Base-by-base conservation (phyloP, 2,797 vertebrate genomes). In the Spinus olivaceus region DNA sequence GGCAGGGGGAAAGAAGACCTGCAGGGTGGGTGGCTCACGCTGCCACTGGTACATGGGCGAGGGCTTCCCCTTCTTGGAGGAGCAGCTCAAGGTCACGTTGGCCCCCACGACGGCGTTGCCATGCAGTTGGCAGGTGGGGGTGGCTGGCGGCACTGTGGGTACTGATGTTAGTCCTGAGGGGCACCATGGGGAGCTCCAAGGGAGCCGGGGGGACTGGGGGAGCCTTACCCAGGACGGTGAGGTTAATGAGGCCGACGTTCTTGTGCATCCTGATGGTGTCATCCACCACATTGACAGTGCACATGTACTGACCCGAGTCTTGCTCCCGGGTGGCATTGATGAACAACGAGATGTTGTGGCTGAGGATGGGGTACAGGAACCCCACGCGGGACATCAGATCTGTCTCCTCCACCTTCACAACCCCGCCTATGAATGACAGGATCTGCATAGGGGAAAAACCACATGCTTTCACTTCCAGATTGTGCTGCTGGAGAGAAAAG, bases 221-320 rank as follows among this genome's bases (percentile, higher is more conserved):
- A n/a, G 25, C 66, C 83, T 81, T 92, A 98, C 98, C 97, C 84
- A 97, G 90, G 13, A 98, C 97, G 0, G 92, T 96, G 65, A 98
- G 97, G 77, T 98, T 96, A 83, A 96, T 86, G 53, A 95, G 3
- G 8, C 89, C 97, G 0, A 73, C 18, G 15, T 56, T 91, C 72
- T 33, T 70, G 35, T 90, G 81, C 0, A 15, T 18, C 22, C 28
- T 71, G 78, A 53, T 41, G 56, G 1, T 24, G 1, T 97, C 96
- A 0, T 96, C 93, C 15, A 28, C 35, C 86, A 97, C 91, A 1
- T 97, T 97, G 37, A 99, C 98, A 0, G 97, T 98, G 96, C 98
- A 99, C 72, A 97, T 90, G 96, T 99, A 99, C 81, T 94, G 97
- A 8, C 99, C 99, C 0, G 99, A 98, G 97, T 99, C 99, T 0